A percentile compares a stretch with the other conserved stretches of the same genome.
Evolutionary conservation across 2,888 invertebrate species (phyloP).

Genomic region (Sminthurides aquaticus): DNA sequence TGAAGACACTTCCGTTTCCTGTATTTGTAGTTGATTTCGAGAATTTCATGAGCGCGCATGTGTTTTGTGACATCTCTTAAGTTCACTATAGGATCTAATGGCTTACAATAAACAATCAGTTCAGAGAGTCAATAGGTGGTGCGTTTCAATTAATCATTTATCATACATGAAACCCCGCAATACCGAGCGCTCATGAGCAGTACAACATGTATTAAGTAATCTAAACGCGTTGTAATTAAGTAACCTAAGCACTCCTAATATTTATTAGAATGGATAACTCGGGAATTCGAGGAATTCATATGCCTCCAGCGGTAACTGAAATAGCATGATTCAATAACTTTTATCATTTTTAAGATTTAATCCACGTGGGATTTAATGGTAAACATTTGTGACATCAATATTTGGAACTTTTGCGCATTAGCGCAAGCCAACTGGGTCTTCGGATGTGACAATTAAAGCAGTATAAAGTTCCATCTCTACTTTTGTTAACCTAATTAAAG

Average conservation of each 20-base stretch:
- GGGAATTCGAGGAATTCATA: not conserved
- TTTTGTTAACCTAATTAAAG: no score
- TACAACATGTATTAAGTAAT: no score
- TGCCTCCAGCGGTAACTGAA: no score
- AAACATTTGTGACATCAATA: no score
- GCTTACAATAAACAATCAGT: conserved; percentile 8
- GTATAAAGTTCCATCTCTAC: no score
- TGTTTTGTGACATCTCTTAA: not conserved
- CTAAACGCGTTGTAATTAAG: not conserved
- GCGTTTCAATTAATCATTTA: not conserved
- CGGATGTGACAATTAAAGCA: no score
- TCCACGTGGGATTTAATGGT: no score
- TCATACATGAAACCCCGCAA: not conserved
- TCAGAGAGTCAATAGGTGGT: not conserved
- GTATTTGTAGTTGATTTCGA: not conserved
- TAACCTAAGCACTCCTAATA: not conserved
- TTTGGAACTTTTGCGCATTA: no score
- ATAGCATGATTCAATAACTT: no score
- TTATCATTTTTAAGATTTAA: no score
- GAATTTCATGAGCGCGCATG: not conserved
- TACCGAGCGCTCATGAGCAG: not conserved
- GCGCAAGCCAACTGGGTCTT: no score
- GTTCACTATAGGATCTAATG: not conserved
- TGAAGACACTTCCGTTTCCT: not conserved
- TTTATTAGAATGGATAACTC: no score